Percentiles rank a stretch among this genome's conserved stretches.
Conservation (phyloP, 1,140 invertebrate genomes). For the Sinella curviseta region DNA sequence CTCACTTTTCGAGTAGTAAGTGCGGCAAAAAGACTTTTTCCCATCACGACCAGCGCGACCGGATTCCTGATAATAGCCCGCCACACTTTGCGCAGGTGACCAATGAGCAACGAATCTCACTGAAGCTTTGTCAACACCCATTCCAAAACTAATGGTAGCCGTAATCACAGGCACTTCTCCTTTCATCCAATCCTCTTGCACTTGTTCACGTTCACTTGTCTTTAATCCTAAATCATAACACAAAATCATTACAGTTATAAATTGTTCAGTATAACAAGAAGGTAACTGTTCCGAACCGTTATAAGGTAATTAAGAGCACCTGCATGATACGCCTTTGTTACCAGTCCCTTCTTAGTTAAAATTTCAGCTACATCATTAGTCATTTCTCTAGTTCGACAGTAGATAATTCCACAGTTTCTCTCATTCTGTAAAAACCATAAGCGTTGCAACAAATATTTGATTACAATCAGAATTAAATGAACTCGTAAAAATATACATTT, state of each 20-base stretch:
- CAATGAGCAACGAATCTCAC: constrained; percentile 88
- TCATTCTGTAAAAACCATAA: constrained; percentile 65
- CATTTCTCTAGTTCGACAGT: constrained; percentile 67
- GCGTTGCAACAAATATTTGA: no score
- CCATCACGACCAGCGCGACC: constrained; percentile 69
- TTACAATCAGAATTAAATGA: not conserved
- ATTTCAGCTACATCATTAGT: constrained; percentile 65
- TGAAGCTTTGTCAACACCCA: constrained; percentile 72
- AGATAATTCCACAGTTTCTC: constrained; percentile 73
- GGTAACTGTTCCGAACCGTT: not conserved
- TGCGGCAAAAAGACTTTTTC: constrained; percentile 60
- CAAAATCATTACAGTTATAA: constrained; percentile 19
- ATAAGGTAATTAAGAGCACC: constrained; percentile 53
- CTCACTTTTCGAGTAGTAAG: constrained; percentile 74
- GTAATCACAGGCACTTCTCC: constrained; percentile 64
- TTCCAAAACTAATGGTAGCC: constrained; percentile 72
- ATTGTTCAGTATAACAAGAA: not conserved
- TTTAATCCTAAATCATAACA: constrained; percentile 57
- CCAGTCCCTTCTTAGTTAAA: constrained; percentile 61
- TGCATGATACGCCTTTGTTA: constrained; percentile 67
- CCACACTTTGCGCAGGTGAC: constrained; percentile 79
- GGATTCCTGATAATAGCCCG: constrained; percentile 66
- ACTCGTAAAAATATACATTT: not conserved
- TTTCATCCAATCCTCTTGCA: constrained; percentile 68
- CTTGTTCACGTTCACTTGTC: constrained; percentile 57